Percentiles rank a stretch among this genome's conserved stretches.
phyloP scores from a whole-genome alignment of 2,797 vertebrate species.

The Myiotriccus ornatus region DNA sequence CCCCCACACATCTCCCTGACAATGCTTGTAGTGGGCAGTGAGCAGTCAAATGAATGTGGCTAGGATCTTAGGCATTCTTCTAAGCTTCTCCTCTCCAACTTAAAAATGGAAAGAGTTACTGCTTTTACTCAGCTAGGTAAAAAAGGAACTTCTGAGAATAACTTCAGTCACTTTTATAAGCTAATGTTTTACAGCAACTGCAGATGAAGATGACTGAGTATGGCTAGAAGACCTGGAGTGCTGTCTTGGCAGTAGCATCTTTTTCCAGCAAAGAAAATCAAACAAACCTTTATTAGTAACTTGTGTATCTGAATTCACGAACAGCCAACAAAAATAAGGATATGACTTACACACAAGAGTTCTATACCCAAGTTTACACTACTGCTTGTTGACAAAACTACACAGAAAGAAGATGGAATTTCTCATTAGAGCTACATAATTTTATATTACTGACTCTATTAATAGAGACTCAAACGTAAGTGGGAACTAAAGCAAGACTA shows the following conservation, averaged over 20 bases:
- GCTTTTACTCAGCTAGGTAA: not conserved
- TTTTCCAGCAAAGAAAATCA: not conserved
- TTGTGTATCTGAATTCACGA: not conserved
- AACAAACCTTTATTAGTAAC: not conserved
- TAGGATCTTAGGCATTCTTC: not conserved
- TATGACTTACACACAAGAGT: not conserved
- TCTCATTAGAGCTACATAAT: not conserved
- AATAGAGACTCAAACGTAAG: not conserved
- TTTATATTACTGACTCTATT: not conserved
- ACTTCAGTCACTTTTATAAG: not conserved
- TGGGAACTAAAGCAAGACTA: not conserved
- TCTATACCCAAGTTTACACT: not conserved
- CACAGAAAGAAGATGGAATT: not conserved
- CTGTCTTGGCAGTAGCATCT: not conserved
- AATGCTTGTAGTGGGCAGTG: accelerated
- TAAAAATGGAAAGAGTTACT: not conserved
- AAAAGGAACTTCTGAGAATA: not conserved
- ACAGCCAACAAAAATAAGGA: not conserved
- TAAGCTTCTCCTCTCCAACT: not conserved
- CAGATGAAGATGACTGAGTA: not conserved
- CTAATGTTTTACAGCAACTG: not conserved
- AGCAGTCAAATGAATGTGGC: not conserved
- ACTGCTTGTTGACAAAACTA: not conserved
- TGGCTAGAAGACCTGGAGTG: not conserved
- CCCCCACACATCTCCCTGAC: not conserved